Base-by-base conservation (phyloP, 1,140 invertebrate species). In the Bombus fervidus region DNA sequence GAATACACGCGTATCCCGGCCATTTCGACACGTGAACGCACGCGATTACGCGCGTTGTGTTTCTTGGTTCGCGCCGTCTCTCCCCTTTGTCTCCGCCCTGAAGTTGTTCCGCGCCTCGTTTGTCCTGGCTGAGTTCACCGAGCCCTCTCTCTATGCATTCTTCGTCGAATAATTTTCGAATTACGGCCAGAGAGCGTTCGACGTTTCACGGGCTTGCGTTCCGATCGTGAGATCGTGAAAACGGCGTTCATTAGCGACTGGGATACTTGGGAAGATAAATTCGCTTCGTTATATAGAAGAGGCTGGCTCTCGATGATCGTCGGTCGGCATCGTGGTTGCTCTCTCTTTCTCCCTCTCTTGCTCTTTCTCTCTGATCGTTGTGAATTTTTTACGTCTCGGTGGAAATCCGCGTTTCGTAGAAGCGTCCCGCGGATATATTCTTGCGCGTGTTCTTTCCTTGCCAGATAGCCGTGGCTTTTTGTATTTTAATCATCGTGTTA, bases 71-170 rank as follows among this genome's bases (percentile, higher is more conserved):
- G 2, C 64, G 5, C 10, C 59, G 31, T 68, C 28, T 47, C 31
- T 31, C 37, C 68, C 83, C 79, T 79, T 80, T 80, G 76, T 85
- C 68, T 37, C 77, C 76, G 76, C 83, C 83, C 77, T 57, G 66
- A 37, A 43, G 62, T 47, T 68, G 18, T 73, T 68, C 62, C 28
- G 74, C 74, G 47, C 43, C 81, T 78, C 62, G 82, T 78, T 83
- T 43, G 76, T 66, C 39, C 3, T 31, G 9, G 4, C 22, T 39
- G 13, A 28, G 15, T 28, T 9, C 75, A n/a, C 59, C 59, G 41
- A 22, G 28, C 0, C 10, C 4, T 10, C 47, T n/a, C 59, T 12
- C 59, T 3, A 9, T 31, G 75, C 12, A 37, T 71, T 37, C 31
- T 69, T 37, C 53, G 39, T 57, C 31, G 73, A 77, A 83, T 83